Evolutionary conservation across 2,113 vertebrate genomes (phyloP).

Genomic region (Hippocampus zosterae): DNA sequence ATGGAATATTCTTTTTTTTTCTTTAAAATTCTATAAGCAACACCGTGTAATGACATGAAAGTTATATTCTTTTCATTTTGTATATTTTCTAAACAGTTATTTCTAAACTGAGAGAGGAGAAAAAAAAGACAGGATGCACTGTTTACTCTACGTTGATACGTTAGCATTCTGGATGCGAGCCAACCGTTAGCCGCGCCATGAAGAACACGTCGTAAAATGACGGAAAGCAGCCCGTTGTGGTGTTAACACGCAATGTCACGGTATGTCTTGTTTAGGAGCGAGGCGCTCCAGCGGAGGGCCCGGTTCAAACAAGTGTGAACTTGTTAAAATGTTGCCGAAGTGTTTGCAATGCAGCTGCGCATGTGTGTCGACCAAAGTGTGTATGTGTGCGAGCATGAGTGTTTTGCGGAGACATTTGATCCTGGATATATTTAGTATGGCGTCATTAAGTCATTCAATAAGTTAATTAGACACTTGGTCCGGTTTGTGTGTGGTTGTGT

Average conservation of each 20-base stretch:
- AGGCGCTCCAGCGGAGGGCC: slow-evolving; percentile 4
- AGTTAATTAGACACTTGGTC: background rate
- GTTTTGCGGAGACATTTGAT: background rate
- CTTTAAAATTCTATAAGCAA: no score
- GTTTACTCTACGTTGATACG: background rate
- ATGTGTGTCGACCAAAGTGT: slow-evolving; percentile 11
- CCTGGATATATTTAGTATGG: background rate
- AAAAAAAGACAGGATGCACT: background rate
- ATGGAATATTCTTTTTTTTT: background rate
- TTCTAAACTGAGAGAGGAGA: no score
- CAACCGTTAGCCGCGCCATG: background rate
- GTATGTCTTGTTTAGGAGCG: slow-evolving; percentile 21
- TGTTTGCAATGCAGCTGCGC: background rate
- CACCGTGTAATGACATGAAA: no score
- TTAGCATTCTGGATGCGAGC: background rate
- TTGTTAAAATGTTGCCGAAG: slow-evolving; percentile 26
- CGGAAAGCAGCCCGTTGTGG: slow-evolving; percentile 27
- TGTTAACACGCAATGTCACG: slow-evolving; percentile 13
- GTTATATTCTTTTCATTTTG: no score
- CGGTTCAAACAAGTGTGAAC: slow-evolving; percentile 24
- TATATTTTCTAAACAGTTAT: no score
- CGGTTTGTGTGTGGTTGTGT: slow-evolving; percentile 1
- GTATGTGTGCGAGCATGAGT: slow-evolving; percentile 7
- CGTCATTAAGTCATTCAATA: background rate
- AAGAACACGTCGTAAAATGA: background rate